Percentiles rank a stretch among this genome's conserved stretches.
Evolutionary conservation across 2,113 vertebrate genomes (phyloP).

Genomic region (Lophochroa leadbeateri): DNA sequence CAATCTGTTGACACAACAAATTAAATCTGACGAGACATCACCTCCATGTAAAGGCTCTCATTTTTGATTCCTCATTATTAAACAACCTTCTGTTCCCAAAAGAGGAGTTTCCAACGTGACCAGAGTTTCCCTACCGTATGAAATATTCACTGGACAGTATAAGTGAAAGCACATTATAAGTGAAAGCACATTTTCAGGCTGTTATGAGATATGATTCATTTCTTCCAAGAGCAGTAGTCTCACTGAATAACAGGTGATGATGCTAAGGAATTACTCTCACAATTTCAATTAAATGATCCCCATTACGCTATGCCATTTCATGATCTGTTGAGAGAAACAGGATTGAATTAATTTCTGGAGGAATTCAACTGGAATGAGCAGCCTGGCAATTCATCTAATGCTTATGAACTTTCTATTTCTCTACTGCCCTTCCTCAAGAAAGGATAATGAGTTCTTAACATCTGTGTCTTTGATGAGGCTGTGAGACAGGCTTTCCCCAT

Average conservation of each 20-base stretch:
- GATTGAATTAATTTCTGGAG: conserved; percentile 51
- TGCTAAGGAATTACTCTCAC: not conserved
- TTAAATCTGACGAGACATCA: not conserved
- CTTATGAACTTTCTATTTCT: conserved; percentile 18
- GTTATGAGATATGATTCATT: not conserved
- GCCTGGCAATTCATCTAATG: not conserved
- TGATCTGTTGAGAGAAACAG: conserved; percentile 34
- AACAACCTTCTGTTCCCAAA: not conserved
- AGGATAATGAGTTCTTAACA: conserved; percentile 5
- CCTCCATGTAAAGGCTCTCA: accelerated
- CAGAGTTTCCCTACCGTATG: not conserved
- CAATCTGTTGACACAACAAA: not conserved
- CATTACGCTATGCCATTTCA: conserved; percentile 10
- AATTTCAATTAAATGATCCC: conserved; percentile 16
- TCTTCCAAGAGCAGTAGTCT: not conserved
- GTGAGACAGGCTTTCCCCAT: not conserved
- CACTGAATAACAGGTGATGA: not conserved
- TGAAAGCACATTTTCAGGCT: conserved; percentile 12
- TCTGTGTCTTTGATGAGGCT: not conserved
- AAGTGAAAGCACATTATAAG: conserved; percentile 7
- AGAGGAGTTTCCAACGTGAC: not conserved
- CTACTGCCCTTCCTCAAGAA: not conserved
- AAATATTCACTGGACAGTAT: not conserved
- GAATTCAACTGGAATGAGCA: conserved; percentile 38
- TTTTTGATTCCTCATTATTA: not conserved